These are phyloP conservation scores for Drosophila quadrilineata DNA, from an alignment of 1,140 invertebrate species.

Conservation along the genomic window DNA sequence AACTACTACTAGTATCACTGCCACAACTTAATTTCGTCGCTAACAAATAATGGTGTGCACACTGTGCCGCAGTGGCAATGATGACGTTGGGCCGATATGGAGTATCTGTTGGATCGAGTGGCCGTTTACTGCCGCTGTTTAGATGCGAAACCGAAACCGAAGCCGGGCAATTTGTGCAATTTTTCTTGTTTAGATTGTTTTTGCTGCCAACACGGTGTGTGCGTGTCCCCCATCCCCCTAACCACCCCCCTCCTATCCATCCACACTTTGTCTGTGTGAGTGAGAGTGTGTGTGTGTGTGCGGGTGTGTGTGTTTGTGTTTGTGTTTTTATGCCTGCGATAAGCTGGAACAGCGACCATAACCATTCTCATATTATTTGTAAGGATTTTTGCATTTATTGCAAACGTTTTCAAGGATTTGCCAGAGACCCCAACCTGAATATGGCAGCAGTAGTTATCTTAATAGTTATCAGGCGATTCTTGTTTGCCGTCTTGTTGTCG, in stretches of 20 bases:
- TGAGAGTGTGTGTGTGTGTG: constrained; percentile 23
- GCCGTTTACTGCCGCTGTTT: constrained; percentile 43
- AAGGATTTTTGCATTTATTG: constrained; percentile 79
- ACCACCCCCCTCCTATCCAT: too few relatives aligned
- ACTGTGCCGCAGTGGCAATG: constrained; percentile 36
- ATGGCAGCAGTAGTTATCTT: constrained; percentile 69
- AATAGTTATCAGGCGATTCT: constrained; percentile 71
- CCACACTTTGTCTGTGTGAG: too few relatives aligned
- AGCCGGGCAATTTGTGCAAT: constrained; percentile 73
- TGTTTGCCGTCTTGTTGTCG: constrained; percentile 24
- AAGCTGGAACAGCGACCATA: constrained; percentile 69
- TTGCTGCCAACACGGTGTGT: constrained; percentile 30
- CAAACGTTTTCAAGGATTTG: constrained; percentile 71
- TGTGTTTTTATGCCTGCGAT: constrained; percentile 71
- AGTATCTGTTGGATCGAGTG: constrained; percentile 34
- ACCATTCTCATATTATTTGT: constrained; percentile 77
- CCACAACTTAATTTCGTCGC: background rate
- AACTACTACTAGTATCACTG: too few relatives aligned
- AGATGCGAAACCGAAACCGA: constrained; percentile 58
- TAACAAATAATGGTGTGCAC: background rate
- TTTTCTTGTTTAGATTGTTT: constrained; percentile 78
- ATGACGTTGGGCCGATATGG: constrained; percentile 47
- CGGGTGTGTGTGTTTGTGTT: constrained; percentile 34
- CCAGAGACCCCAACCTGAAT: constrained; percentile 41
- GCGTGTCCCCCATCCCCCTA: constrained; percentile 15